phyloP scores from a whole-genome alignment of 2,113 vertebrate species.

The Calonectris borealis region DNA sequence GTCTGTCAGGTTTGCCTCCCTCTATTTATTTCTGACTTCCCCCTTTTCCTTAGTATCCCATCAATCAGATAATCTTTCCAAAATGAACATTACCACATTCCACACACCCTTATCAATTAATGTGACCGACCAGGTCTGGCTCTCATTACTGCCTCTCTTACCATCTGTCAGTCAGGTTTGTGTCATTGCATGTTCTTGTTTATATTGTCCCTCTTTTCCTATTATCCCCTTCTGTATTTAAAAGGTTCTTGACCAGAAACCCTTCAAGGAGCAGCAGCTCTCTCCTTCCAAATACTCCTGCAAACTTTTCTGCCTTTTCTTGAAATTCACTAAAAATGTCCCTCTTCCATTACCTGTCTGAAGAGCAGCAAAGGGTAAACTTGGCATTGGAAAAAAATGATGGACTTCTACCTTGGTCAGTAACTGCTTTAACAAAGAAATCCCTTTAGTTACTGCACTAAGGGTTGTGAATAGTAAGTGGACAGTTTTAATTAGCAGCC shows the following conservation, averaged over 20 bases:
- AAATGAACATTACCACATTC: neutral
- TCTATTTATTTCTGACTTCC: neutral
- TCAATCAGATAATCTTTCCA: neutral
- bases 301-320: neutral
- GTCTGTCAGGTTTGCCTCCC: neutral
- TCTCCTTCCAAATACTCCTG: neutral
- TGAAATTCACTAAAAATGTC: neutral
- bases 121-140: neutral
- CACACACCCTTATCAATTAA: neutral
- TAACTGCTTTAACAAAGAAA: neutral
- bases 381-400: neutral
- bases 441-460: neutral
- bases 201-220: neutral
- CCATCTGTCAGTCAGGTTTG: neutral
- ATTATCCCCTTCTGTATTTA: neutral
- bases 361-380: neutral
- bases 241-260: neutral
- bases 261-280: neutral
- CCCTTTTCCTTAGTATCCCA: neutral
- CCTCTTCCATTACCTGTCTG: neutral
- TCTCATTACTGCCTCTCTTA: neutral
- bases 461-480: neutral
- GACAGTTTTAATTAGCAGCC: neutral
- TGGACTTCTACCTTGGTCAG: neutral
- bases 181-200: neutral